phyloP scores from a whole-genome alignment of 1,140 invertebrate genomes.

The Cotesia typhae region DNA sequence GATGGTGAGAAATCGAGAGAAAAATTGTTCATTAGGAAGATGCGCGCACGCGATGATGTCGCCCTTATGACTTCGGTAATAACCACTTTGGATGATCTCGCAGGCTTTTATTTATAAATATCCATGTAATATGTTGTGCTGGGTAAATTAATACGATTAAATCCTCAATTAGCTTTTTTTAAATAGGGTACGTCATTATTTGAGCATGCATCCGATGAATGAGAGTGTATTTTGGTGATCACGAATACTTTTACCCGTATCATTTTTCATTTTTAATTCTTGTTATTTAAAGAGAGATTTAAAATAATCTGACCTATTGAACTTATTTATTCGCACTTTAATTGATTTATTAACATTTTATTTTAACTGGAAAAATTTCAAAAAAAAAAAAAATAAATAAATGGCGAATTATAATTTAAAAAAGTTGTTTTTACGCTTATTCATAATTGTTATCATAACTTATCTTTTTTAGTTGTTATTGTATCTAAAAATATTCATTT shows the following conservation, averaged over 20 bases:
- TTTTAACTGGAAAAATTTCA: background rate
- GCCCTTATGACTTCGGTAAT: conserved; percentile 30
- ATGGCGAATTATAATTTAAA: too few species aligned
- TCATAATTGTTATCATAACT: background rate
- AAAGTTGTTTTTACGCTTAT: background rate
- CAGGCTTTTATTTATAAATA: conserved; percentile 20
- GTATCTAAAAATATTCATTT: conserved; percentile 2
- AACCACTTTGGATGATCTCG: conserved; percentile 5
- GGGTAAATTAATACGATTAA: too few species aligned
- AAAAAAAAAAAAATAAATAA: background rate
- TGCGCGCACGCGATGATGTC: conserved; percentile 35
- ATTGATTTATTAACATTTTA: background rate
- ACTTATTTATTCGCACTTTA: background rate
- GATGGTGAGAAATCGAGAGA: conserved; percentile 21
- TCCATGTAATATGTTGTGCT: too few species aligned
- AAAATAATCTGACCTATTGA: conserved; percentile 1
- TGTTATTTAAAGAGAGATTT: conserved; percentile 7
- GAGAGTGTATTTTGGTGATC: background rate
- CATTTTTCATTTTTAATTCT: background rate
- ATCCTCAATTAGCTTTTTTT: too few species aligned
- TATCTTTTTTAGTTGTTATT: background rate
- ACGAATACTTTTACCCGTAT: too few species aligned
- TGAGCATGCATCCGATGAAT: too few species aligned
- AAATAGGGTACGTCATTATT: too few species aligned
- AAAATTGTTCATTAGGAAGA: conserved; percentile 38